Percentiles rank a stretch among this genome's conserved stretches.
Conservation (phyloP, 2,797 vertebrate species). For the Chrysocyon brachyurus region DNA sequence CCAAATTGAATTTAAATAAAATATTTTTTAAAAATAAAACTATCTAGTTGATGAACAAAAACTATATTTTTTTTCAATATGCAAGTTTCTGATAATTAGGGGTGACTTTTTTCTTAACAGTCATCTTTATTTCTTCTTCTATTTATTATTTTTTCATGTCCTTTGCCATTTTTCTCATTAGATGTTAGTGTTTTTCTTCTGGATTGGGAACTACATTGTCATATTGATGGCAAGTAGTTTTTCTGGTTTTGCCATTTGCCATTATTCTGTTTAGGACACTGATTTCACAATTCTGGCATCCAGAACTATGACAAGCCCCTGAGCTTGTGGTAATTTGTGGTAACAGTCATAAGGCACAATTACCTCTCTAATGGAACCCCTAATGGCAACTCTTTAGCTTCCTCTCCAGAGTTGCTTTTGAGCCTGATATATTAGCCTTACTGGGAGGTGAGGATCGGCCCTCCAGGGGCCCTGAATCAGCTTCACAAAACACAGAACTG, state of each 20-base stretch:
- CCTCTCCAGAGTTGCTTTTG: neutral
- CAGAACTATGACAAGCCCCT: neutral
- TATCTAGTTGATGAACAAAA: neutral
- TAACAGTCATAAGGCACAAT: neutral
- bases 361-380: neutral
- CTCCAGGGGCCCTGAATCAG: neutral
- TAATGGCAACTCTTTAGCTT: neutral
- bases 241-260: neutral
- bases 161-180: neutral
- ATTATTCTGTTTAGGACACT: neutral
- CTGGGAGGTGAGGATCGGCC: too few species aligned
- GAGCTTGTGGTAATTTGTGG: neutral
- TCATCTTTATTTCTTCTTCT: slow-evolving; percentile 1
- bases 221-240: neutral
- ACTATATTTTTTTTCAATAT: neutral
- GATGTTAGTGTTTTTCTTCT: neutral
- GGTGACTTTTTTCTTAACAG: neutral
- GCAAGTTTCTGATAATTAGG: neutral
- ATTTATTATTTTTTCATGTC: neutral
- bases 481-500: neutral
- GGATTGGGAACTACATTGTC: neutral
- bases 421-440: neutral
- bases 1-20: too few species aligned
- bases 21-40: too few species aligned
- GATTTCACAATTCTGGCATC: neutral